Evolutionary conservation across 2,888 invertebrate species (phyloP).

Genomic region (Cryptocephalus moraei): DNA sequence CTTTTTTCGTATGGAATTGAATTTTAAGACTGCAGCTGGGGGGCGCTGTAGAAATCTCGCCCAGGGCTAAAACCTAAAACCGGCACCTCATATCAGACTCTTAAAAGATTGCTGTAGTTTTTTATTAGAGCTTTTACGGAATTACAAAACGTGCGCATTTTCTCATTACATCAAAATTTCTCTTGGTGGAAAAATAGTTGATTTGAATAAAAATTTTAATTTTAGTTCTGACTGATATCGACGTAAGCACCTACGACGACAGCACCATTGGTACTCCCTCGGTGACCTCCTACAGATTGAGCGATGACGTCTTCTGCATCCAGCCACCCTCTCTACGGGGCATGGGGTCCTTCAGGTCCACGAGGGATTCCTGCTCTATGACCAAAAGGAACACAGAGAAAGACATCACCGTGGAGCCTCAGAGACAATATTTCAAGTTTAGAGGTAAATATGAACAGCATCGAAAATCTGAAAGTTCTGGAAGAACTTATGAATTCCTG

Average conservation of each 20-base stretch:
- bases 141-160: too few relatives aligned
- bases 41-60: too few relatives aligned
- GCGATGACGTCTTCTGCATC: conserved; percentile 33
- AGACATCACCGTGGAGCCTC: conserved; percentile 18
- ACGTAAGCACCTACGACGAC: conserved; percentile 42
- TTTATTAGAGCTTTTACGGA: too few relatives aligned
- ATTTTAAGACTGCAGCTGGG: too few relatives aligned
- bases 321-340: conserved; percentile 32
- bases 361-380: conserved; percentile 20
- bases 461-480: too few relatives aligned
- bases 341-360: conserved; percentile 30
- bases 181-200: neutral
- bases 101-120: too few relatives aligned
- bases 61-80: too few relatives aligned
- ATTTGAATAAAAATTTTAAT: conserved; percentile 10
- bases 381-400: conserved; percentile 20
- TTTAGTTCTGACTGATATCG: conserved; percentile 49
- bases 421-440: conserved; percentile 35
- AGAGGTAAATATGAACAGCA: conserved; percentile 29
- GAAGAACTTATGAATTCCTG: too few relatives aligned
- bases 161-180: neutral
- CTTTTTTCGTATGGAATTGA: too few relatives aligned
- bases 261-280: conserved; percentile 35
- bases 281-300: conserved; percentile 34
- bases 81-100: too few relatives aligned